A percentile compares a stretch with the other conserved stretches of the same genome.
Evolutionary conservation across 2,797 vertebrate genomes (phyloP).

Genomic region (Telmatherina bonti): DNA sequence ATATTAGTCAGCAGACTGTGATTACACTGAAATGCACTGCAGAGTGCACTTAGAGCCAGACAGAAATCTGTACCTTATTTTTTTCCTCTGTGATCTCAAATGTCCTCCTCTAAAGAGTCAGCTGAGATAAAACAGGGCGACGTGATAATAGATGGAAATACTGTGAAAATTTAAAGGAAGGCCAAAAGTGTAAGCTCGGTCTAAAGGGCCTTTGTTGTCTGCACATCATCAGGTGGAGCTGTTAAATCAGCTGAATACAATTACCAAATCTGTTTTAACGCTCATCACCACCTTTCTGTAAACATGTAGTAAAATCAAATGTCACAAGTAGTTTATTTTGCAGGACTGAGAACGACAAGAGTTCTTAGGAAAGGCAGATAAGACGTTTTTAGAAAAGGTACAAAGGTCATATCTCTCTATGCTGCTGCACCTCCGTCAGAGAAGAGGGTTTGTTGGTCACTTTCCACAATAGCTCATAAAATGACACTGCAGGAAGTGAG

Average conservation of each 20-base stretch:
- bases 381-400: too few species aligned
- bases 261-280: conserved; percentile 1
- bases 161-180: conserved; percentile 19
- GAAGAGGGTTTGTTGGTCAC: too few species aligned
- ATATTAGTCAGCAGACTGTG: conserved; percentile 8
- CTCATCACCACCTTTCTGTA: neutral
- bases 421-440: too few species aligned
- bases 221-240: conserved; percentile 16
- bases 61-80: conserved; percentile 13
- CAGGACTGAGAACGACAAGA: too few species aligned
- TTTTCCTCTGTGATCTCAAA: conserved; percentile 7
- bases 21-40: neutral
- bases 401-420: too few species aligned
- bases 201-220: neutral
- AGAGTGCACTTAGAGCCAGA: conserved; percentile 21
- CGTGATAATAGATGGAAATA: conserved; percentile 36
- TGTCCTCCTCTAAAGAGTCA: conserved; percentile 7
- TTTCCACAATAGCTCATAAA: too few species aligned
- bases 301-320: conserved; percentile 9
- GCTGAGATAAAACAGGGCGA: conserved; percentile 2
- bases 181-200: conserved; percentile 29
- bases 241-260: conserved; percentile 12
- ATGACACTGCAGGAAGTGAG: too few species aligned
- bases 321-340: too few species aligned
- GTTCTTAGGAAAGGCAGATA: too few species aligned